These are phyloP conservation scores for Temnothorax curvispinosus DNA, from an alignment of 1,140 invertebrate species.

Conservation along the genomic window DNA sequence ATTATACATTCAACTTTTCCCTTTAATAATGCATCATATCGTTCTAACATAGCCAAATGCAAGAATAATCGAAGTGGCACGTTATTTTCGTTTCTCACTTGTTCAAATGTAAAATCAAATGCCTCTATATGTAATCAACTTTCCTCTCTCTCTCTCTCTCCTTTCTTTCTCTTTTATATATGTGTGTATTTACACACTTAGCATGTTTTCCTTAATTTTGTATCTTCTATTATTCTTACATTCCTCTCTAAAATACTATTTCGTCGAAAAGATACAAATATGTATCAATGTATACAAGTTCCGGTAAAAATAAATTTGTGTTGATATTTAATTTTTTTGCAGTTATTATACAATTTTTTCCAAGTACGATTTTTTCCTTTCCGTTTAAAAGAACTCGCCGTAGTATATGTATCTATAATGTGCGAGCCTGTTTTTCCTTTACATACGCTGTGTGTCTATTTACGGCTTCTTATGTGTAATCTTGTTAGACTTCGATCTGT, in stretches of 20 bases:
- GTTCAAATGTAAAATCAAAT: slow-evolving; percentile 15
- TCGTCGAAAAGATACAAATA: background rate
- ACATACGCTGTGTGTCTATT: slow-evolving; percentile 51
- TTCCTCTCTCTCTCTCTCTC: background rate
- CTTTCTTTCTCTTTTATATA: background rate
- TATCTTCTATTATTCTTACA: slow-evolving; percentile 59
- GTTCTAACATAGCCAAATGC: slow-evolving; percentile 22
- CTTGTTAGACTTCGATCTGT: slow-evolving; percentile 69
- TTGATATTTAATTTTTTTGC: slow-evolving; percentile 57
- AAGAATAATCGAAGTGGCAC: slow-evolving; percentile 61
- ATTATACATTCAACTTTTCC: slow-evolving; percentile 17
- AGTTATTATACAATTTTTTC: slow-evolving; percentile 38
- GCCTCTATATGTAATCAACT: slow-evolving; percentile 6
- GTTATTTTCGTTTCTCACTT: slow-evolving; percentile 5
- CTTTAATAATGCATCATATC: slow-evolving; percentile 32
- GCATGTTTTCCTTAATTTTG: background rate
- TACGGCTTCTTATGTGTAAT: slow-evolving; percentile 60
- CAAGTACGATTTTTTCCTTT: slow-evolving; percentile 18
- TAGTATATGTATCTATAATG: slow-evolving; percentile 31
- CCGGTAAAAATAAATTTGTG: slow-evolving; percentile 55
- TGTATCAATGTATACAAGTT: slow-evolving; percentile 32
- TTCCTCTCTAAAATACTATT: slow-evolving; percentile 7
- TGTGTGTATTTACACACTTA: slow-evolving; percentile 1
- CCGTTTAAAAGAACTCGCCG: background rate
- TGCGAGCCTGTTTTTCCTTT: slow-evolving; percentile 4